Conservation (phyloP, 2,113 vertebrate species). For the Salvelinus namaycush region DNA sequence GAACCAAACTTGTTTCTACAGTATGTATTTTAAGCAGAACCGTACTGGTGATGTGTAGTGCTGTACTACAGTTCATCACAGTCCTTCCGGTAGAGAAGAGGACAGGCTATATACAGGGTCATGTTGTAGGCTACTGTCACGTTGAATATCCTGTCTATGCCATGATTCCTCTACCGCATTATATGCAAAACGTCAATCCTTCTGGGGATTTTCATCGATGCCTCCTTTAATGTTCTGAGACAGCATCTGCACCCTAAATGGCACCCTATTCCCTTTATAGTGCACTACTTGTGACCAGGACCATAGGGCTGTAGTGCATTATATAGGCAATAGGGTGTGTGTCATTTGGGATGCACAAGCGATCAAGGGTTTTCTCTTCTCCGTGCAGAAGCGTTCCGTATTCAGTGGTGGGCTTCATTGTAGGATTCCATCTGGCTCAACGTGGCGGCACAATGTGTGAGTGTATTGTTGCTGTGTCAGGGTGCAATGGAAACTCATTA, state of each 20-base stretch:
- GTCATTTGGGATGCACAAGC: too few species aligned
- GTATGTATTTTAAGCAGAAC: not conserved
- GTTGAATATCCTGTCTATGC: constrained; percentile 19
- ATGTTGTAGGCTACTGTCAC: not conserved
- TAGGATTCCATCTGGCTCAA: constrained; percentile 59
- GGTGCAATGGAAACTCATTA: constrained; percentile 52
- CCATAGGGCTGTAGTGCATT: too few species aligned
- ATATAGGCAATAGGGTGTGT: too few species aligned
- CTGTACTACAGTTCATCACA: not conserved
- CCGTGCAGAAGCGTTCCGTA: constrained; percentile 67
- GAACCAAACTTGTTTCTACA: not conserved
- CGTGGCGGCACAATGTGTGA: not conserved
- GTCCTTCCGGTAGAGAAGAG: not conserved
- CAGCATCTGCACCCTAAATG: constrained; percentile 19
- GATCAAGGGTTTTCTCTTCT: constrained; percentile 59
- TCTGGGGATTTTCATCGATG: constrained; percentile 60
- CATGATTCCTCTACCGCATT: constrained; percentile 37
- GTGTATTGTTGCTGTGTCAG: constrained; percentile 31
- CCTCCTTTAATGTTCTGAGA: constrained; percentile 64
- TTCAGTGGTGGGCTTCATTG: constrained; percentile 65
- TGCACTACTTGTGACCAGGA: too few species aligned
- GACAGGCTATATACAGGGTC: not conserved
- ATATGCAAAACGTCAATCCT: constrained; percentile 41
- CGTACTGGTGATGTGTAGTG: not conserved
- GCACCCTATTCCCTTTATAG: too few species aligned